These are phyloP conservation scores for Gandaritis pyraliata DNA, from an alignment of 2,888 invertebrate species.

Conservation along the genomic window DNA sequence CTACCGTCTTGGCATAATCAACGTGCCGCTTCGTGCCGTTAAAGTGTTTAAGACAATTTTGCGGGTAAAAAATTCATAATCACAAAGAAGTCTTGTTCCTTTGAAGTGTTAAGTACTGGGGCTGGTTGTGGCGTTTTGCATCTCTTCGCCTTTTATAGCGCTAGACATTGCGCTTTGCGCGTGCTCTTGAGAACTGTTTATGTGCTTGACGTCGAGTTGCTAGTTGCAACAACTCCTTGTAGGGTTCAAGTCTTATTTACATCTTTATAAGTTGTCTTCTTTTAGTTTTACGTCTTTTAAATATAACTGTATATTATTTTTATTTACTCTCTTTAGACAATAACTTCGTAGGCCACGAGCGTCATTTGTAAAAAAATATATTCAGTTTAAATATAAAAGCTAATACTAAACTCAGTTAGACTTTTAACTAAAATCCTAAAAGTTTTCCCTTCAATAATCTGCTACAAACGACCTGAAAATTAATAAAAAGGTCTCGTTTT, in stretches of 20 bases:
- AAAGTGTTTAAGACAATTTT: conserved; percentile 78
- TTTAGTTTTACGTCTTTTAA: neutral
- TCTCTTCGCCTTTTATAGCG: conserved; percentile 39
- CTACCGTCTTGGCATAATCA: conserved; percentile 76
- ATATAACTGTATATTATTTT: neutral
- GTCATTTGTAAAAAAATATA: neutral
- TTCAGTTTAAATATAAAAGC: neutral
- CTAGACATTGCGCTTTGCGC: conserved; percentile 25
- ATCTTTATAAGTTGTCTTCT: neutral
- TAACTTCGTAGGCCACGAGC: too few relatives aligned
- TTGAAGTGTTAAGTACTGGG: conserved; percentile 61
- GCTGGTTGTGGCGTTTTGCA: conserved; percentile 33
- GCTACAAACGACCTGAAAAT: conserved; percentile 71
- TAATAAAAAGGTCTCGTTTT: conserved; percentile 66
- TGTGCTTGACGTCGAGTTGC: conserved; percentile 10
- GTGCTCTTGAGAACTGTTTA: conserved; percentile 28
- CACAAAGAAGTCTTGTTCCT: conserved; percentile 62
- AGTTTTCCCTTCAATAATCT: conserved; percentile 53
- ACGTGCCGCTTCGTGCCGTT: conserved; percentile 55
- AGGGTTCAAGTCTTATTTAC: conserved; percentile 4
- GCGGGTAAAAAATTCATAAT: conserved; percentile 64
- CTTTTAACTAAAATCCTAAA: conserved; percentile 34
- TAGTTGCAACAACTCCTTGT: conserved; percentile 10
- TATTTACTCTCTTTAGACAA: too few relatives aligned
- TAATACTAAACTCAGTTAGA: conserved; percentile 1